A percentile compares a stretch with the other conserved stretches of the same genome.
These are phyloP conservation scores for Dynastes hyllus DNA, from an alignment of 2,888 invertebrate species.

Conservation along the genomic window DNA sequence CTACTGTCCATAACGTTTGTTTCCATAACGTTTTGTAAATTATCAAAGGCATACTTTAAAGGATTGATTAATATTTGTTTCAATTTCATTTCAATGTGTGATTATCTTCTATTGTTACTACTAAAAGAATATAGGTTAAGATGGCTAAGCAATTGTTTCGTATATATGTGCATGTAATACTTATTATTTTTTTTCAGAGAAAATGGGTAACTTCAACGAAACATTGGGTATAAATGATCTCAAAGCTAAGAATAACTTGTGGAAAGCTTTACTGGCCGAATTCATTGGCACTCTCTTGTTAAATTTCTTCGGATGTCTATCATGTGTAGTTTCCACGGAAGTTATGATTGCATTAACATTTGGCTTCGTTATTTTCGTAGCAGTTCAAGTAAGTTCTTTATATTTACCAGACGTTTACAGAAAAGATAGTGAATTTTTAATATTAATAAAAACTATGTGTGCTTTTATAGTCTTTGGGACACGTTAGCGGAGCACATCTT, in stretches of 20 bases:
- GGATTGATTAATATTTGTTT: no score
- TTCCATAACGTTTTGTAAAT: no score
- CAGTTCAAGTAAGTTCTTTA: slow-evolving; percentile 76
- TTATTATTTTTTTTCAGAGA: slow-evolving; percentile 38
- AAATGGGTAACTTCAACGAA: slow-evolving; percentile 75
- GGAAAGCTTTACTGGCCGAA: slow-evolving; percentile 89
- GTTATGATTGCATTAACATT: slow-evolving; percentile 88
- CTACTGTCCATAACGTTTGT: no score
- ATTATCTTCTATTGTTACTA: no score
- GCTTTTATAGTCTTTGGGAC: slow-evolving; percentile 81
- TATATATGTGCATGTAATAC: not conserved
- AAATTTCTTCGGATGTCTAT: slow-evolving; percentile 92
- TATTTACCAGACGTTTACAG: not conserved
- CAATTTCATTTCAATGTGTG: no score
- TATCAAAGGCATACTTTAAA: no score
- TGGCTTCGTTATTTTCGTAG: slow-evolving; percentile 88
- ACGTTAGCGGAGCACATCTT: slow-evolving; percentile 92
- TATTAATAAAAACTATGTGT: not conserved
- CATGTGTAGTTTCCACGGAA: slow-evolving; percentile 71
- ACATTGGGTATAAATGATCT: slow-evolving; percentile 83
- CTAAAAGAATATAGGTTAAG: no score
- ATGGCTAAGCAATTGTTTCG: no score
- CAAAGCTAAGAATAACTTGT: slow-evolving; percentile 80
- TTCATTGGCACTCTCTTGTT: slow-evolving; percentile 90
- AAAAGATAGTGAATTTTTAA: not conserved